Conservation (phyloP, 2,797 vertebrate species). For the Glossophaga mutica region DNA sequence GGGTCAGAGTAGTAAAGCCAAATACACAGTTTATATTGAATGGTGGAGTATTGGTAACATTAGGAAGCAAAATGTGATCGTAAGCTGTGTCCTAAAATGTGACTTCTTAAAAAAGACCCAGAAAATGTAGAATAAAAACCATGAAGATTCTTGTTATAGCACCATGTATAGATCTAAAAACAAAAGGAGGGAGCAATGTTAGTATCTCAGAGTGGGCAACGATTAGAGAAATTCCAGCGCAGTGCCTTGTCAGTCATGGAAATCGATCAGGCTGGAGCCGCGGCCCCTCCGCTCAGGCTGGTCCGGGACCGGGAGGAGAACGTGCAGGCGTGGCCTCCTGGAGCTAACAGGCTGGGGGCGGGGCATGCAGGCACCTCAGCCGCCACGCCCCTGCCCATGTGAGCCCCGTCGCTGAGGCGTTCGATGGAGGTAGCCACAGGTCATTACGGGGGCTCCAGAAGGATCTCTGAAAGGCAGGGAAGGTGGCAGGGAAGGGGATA, state of each 20-base stretch:
- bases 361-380: not conserved
- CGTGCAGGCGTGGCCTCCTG: not conserved
- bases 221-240: not conserved
- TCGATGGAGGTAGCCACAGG: not conserved
- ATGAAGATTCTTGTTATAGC: not conserved
- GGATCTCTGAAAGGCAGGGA: not conserved
- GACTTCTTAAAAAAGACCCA: not conserved
- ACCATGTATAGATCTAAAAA: not conserved
- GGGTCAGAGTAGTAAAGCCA: not conserved
- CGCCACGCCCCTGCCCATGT: fast-evolving
- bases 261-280: not conserved
- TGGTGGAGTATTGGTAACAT: not conserved
- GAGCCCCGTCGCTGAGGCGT: not conserved
- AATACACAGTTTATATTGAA: not conserved
- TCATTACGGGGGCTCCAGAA: not conserved
- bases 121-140: not conserved
- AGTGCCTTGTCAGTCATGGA: not conserved
- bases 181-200: not conserved
- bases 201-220: not conserved
- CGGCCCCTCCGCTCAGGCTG: not conserved
- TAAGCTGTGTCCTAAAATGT: not conserved
- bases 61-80: not conserved
- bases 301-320: not conserved
- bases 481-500: not conserved
- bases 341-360: not conserved